A percentile compares a stretch with the other conserved stretches of the same genome.
Conservation (phyloP, 2,113 vertebrate genomes). For the Macquaria ambigua region DNA sequence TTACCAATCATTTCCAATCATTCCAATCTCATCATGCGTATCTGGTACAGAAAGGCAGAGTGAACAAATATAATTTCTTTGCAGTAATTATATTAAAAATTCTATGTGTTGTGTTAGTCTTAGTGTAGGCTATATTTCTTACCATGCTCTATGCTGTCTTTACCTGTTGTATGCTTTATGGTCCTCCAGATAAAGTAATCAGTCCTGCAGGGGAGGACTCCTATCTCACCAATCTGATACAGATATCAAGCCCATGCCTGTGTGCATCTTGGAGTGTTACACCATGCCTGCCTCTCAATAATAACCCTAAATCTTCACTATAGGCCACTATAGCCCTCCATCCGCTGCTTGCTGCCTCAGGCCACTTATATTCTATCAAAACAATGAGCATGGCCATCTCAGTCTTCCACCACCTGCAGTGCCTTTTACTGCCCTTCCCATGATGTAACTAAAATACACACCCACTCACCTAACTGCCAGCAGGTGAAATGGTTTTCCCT, state of each 20-base stretch:
- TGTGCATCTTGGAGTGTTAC: slow-evolving; percentile 35
- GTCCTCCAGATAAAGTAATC: slow-evolving; percentile 45
- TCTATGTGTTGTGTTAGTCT: neutral
- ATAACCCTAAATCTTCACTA: slow-evolving; percentile 57
- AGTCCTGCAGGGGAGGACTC: slow-evolving; percentile 35
- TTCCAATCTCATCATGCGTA: neutral
- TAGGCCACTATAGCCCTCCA: slow-evolving; percentile 31
- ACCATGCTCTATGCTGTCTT: neutral
- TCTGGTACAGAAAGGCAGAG: slow-evolving; percentile 13
- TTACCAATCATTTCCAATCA: slow-evolving; percentile 21
- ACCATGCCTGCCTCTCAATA: slow-evolving; percentile 50
- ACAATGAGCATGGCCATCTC: slow-evolving; percentile 37
- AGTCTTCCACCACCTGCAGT: slow-evolving; percentile 50
- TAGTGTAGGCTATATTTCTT: neutral
- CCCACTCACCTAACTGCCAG: slow-evolving; percentile 27
- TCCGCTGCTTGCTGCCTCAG: slow-evolving; percentile 51
- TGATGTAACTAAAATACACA: slow-evolving; percentile 59
- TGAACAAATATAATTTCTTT: neutral
- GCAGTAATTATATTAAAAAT: neutral
- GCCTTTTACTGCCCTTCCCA: slow-evolving; percentile 51
- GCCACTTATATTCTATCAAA: slow-evolving; percentile 66
- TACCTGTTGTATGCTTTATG: slow-evolving; percentile 8
- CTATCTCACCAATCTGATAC: slow-evolving; percentile 54
- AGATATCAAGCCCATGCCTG: slow-evolving; percentile 50
- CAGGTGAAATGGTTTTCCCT: slow-evolving; percentile 45